phyloP scores from a whole-genome alignment of 2,888 invertebrate genomes.

The Ctena decussata region DNA sequence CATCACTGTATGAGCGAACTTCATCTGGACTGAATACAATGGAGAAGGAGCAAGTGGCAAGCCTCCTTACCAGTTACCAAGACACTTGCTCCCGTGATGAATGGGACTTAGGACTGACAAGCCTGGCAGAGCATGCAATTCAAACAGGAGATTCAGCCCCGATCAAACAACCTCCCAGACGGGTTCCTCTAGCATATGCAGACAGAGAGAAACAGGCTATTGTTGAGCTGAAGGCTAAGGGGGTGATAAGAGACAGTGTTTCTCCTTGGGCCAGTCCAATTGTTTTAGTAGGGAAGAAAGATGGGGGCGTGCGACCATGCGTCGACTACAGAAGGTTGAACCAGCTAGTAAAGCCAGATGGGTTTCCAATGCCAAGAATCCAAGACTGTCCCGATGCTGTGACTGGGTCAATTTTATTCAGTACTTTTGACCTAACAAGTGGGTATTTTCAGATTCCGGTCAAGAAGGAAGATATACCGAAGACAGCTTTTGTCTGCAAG shows the following conservation, averaged over 20 bases:
- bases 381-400: slow-evolving; percentile 10
- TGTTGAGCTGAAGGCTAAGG: not conserved
- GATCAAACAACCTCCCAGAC: not conserved
- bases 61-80: not conserved
- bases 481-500: not conserved
- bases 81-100: not conserved
- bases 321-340: slow-evolving; percentile 8
- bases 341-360: not conserved
- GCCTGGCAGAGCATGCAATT: not conserved
- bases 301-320: slow-evolving; percentile 9
- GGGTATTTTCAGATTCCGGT: slow-evolving; percentile 11
- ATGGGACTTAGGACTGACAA: not conserved
- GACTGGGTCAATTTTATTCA: not conserved
- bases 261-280: slow-evolving; percentile 3
- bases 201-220: not conserved
- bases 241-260: not conserved
- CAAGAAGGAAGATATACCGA: slow-evolving; percentile 1
- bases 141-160: not conserved
- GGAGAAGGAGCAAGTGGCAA: not conserved
- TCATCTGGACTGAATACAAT: not conserved
- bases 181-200: not conserved
- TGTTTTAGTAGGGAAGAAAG: slow-evolving; percentile 6
- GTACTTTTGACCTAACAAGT: not conserved
- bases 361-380: not conserved
- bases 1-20: too few species aligned